Evolutionary conservation across 2,797 vertebrate species (phyloP).

Genomic region (Nothura maculosa): DNA sequence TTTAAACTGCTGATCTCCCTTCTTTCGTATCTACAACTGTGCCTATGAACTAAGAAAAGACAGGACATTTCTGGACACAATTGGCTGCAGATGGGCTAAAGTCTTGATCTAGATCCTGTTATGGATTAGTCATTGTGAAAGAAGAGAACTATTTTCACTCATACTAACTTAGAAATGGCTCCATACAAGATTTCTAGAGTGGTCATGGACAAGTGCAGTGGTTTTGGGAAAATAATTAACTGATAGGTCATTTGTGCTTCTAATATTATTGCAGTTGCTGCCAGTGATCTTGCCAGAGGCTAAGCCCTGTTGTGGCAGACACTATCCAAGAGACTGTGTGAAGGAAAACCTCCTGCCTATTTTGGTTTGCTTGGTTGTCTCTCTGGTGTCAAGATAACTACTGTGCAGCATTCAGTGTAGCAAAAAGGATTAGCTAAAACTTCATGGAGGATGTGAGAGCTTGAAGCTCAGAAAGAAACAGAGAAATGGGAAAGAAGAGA

Average conservation of each 20-base stretch:
- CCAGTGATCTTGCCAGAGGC: neutral
- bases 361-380: neutral
- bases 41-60: neutral
- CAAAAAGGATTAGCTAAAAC: neutral
- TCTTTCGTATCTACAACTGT: neutral
- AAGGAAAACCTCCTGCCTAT: neutral
- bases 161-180: neutral
- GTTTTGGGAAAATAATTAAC: conserved; percentile 43
- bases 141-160: neutral
- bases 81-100: neutral
- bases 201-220: neutral
- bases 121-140: neutral
- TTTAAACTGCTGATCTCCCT: neutral
- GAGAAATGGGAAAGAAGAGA: neutral
- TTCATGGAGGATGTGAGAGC: neutral
- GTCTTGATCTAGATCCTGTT: neutral
- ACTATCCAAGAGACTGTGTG: neutral
- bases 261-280: conserved; percentile 27
- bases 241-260: conserved; percentile 29
- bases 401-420: neutral
- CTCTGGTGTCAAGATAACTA: neutral
- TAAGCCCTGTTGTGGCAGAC: neutral
- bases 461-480: neutral
- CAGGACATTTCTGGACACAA: neutral
- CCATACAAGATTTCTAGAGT: neutral